A percentile compares a stretch with the other conserved stretches of the same genome.
Evolutionary conservation across 2,797 vertebrate genomes (phyloP).

Genomic region (Lerista edwardsae): DNA sequence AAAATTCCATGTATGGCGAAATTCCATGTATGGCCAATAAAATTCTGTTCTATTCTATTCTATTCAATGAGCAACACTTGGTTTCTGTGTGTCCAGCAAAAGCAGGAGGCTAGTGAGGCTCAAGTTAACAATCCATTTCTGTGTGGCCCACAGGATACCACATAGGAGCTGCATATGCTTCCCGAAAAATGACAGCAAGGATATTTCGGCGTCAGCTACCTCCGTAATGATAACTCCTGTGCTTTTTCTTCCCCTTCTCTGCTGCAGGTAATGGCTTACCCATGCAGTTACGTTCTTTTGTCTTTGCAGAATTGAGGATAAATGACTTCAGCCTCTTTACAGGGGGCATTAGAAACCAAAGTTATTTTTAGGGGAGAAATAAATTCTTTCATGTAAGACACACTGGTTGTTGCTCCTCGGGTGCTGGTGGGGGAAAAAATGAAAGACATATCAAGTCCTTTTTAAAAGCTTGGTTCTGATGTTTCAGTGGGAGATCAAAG

Average conservation of each 20-base stretch:
- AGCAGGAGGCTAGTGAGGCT: constrained; percentile 8
- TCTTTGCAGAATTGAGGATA: constrained; percentile 73
- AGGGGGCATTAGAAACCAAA: constrained; percentile 73
- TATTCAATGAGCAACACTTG: constrained; percentile 26
- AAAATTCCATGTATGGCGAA: too few relatives aligned
- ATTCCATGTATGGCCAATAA: too few relatives aligned
- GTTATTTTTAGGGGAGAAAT: constrained; percentile 78
- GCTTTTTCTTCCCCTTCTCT: constrained; percentile 9
- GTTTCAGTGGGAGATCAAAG: constrained; percentile 79
- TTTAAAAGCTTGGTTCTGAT: constrained; percentile 78
- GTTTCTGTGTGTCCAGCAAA: constrained; percentile 12
- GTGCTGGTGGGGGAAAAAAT: constrained; percentile 66
- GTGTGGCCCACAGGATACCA: constrained; percentile 37
- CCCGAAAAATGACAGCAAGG: constrained; percentile 46
- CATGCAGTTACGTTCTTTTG: constrained; percentile 77
- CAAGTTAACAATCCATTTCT: constrained; percentile 26
- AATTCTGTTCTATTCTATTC: too few relatives aligned
- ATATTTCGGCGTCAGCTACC: constrained; percentile 37
- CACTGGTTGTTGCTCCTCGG: constrained; percentile 72
- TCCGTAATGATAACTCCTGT: constrained; percentile 46
- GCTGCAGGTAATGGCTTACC: constrained; percentile 73
- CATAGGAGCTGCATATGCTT: constrained; percentile 27
- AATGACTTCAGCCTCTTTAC: constrained; percentile 77
- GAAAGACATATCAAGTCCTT: constrained; percentile 76
- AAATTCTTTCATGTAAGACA: constrained; percentile 72